Evolutionary conservation across 2,113 vertebrate genomes (phyloP), one percentile per base, ranked within the genome.

Genomic region (Aegotheles bennettii): DNA sequence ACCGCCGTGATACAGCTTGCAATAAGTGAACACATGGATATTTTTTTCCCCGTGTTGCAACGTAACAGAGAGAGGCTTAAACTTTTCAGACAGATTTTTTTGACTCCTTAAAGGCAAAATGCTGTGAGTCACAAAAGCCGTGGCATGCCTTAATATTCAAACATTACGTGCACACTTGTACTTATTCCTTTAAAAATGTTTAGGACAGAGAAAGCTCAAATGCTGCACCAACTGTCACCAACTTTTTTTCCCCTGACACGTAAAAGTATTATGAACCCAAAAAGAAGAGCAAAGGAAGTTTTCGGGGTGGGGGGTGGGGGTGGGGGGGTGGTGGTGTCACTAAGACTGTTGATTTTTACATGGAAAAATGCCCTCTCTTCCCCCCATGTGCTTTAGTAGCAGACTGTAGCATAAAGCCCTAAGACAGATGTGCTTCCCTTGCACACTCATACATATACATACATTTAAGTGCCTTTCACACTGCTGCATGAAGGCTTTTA

Each of bases 41-140:
- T 33, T 53, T 81, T 50, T 56, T 71, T 65, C 19, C 7, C 16
- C 18, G 16, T 31, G 3, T 75, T 68, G 21, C 40, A 75, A 33
- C 4, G 2, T 51, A 74, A 54, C 14, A 14, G 56, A 54, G 75
- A 73, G 67, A 82, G 21, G 29, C 54, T 92, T 80, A 36, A 77
- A 70, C 48, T 86, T 88, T 84, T 51, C 74, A 77, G 42, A 26
- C 33, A 69, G 69, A 79, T 87, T 89, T 90, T 84, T 95, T 87
- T 91, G 40, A 92, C 68, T 93, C 68, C 60, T 89, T 74, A 75
- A 89, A 94, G 60, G 48, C 76, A 90, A 68, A 63, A 88, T 26
- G 47, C 83, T 77, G 43, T 84, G 68, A 96, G 79, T 94, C 92
- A 93, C 79, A 91, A 69, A 84, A 91, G 10, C 50, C 42, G 19